Base-by-base conservation (phyloP, 1,140 invertebrate genomes). In the Tenebrio molitor region DNA sequence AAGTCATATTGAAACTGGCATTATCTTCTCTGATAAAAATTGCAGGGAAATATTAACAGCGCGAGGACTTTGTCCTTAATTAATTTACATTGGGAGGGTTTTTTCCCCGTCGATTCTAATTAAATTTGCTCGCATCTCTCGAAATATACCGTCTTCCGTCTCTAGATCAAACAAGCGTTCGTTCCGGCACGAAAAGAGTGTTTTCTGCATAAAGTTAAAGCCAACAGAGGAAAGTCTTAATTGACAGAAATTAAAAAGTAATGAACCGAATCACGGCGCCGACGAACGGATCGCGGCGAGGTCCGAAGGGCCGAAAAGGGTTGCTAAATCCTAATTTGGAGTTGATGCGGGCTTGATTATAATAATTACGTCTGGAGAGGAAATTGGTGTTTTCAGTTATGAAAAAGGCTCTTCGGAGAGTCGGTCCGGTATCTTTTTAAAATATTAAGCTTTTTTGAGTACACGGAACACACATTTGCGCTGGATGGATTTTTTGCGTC, bases 201-300 rank as follows among this genome's bases (percentile, higher is more conserved):
- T 46, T 71, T 64, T 64, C 12, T 64, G 21, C 36, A 21, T 58
- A 64, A 71, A 64, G 29, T 63, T 58, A 63, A 70, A 62, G 50
- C 50, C 50, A 63, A 64, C 69, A 71, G 53, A 69, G 68, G 53
- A 62, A 70, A 70, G 14, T 64, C 53, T 64, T 71, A 71, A 71
- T 71, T 71, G 69, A 58, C 42, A 42, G 41, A 62, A 71, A 62
- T 71, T 69, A 69, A 69, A 69, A 69, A 69, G 67, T 69, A 69
- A 69, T 69, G 42, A 69, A 69, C 42, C 58, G 29, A 58, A 53
- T 69, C 44, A 23, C 67, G 46, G 15, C n/a, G 42, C 10, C 25
- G 42, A 36, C 41, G 46, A 69, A 69, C 58, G 46, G 29, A 69
- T 53, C 21, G 3, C 3, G 25, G 8, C 17, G 36, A 46, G 12